Evolutionary conservation across 2,113 vertebrate genomes (phyloP).

Genomic region (Tichodroma muraria): DNA sequence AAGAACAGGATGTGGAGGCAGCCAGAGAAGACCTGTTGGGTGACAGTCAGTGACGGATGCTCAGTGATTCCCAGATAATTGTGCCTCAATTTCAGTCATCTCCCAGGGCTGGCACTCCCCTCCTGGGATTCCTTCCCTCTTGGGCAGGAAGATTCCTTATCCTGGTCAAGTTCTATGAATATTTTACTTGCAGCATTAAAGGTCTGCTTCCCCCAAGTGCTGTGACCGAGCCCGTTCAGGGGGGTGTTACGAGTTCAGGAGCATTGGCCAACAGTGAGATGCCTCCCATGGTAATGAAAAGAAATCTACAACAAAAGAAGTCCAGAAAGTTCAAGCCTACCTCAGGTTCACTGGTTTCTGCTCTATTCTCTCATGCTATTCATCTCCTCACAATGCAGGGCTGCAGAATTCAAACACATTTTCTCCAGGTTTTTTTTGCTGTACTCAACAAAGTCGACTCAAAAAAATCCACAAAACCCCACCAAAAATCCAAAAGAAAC

Average conservation of each 20-base stretch:
- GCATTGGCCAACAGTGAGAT: background rate
- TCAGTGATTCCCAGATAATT: background rate
- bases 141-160: background rate
- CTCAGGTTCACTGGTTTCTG: constrained; percentile 32
- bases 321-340: constrained; percentile 27
- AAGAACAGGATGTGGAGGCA: background rate
- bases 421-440: background rate
- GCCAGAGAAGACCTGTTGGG: background rate
- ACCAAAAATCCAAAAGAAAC: background rate
- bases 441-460: background rate
- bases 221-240: background rate
- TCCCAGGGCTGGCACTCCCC: background rate
- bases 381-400: background rate
- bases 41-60: background rate
- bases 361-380: background rate
- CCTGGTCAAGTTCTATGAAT: background rate
- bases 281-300: background rate
- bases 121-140: background rate
- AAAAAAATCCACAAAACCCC: background rate
- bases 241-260: background rate
- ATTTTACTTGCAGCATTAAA: background rate
- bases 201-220: background rate
- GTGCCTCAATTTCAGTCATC: background rate
- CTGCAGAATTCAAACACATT: background rate
- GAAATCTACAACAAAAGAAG: constrained; percentile 30